Evolutionary conservation across 2,888 invertebrate genomes (phyloP).

Genomic region (Folsomia manolachei): DNA sequence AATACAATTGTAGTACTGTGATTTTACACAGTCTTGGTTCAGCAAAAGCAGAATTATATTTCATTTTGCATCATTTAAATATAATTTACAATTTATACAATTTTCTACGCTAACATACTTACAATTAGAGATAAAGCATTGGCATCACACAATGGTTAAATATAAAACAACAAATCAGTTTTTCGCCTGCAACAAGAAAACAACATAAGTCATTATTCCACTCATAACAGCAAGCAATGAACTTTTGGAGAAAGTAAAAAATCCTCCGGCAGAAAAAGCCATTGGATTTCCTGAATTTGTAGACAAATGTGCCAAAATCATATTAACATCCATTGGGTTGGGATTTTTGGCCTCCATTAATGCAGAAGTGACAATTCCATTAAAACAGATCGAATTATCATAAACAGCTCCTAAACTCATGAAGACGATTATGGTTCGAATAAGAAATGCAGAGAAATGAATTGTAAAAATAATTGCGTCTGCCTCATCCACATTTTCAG

Average conservation of each 20-base stretch:
- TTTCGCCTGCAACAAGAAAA: slow-evolving; percentile 43
- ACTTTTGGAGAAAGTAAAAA: slow-evolving; percentile 40
- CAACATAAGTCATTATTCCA: slow-evolving; percentile 43
- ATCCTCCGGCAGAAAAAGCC: slow-evolving; percentile 43
- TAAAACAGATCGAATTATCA: slow-evolving; percentile 37
- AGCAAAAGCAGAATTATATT: no score
- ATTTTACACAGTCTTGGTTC: slow-evolving; percentile 8
- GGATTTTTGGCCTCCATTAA: slow-evolving; percentile 33
- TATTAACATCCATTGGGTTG: slow-evolving; percentile 30
- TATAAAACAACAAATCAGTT: no score
- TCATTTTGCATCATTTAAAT: slow-evolving; percentile 12
- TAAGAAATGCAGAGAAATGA: slow-evolving; percentile 29
- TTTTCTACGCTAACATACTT: no score
- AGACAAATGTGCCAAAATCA: slow-evolving; percentile 40
- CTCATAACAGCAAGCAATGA: slow-evolving; percentile 44
- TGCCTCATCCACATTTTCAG: slow-evolving; percentile 25
- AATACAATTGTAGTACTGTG: neutral
- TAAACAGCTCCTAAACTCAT: slow-evolving; percentile 44
- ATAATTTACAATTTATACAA: neutral
- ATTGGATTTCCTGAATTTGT: slow-evolving; percentile 42
- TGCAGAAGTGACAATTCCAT: slow-evolving; percentile 33
- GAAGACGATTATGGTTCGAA: slow-evolving; percentile 40
- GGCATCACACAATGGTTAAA: slow-evolving; percentile 1
- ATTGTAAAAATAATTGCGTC: slow-evolving; percentile 33
- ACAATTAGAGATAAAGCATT: neutral